phyloP scores from a whole-genome alignment of 2,888 invertebrate genomes.

The Clitarchus hookeri region DNA sequence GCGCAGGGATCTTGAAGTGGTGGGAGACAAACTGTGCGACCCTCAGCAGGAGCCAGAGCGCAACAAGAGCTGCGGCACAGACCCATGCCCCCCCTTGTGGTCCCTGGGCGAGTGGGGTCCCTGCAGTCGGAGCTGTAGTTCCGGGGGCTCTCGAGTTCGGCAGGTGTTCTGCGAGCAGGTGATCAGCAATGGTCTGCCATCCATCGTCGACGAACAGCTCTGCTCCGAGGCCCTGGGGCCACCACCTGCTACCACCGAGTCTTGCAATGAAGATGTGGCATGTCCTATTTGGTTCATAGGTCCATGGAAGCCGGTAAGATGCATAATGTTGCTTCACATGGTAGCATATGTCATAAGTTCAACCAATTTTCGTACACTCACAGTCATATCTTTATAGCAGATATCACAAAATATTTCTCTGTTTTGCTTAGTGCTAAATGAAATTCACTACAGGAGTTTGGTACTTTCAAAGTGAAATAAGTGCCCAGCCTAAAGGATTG shows the following conservation, averaged over 20 bases:
- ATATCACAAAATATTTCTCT: too few species aligned
- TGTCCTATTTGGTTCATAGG: conserved; percentile 89
- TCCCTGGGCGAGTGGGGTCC: conserved; percentile 75
- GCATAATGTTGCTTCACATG: neutral
- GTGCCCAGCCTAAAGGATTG: too few species aligned
- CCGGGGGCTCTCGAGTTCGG: conserved; percentile 70
- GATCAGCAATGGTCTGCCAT: conserved; percentile 70
- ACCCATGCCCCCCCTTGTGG: conserved; percentile 84
- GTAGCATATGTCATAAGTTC: too few species aligned
- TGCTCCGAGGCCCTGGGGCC: conserved; percentile 71
- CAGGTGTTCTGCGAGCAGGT: conserved; percentile 80
- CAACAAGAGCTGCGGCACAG: conserved; percentile 72
- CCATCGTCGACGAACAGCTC: conserved; percentile 73
- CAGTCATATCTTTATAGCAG: too few species aligned
- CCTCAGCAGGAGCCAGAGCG: conserved; percentile 70
- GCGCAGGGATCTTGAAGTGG: conserved; percentile 70
- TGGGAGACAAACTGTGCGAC: conserved; percentile 79
- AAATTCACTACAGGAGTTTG: too few species aligned
- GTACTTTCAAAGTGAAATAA: too few species aligned
- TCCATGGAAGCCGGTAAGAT: conserved; percentile 85
- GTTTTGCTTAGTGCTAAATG: too few species aligned
- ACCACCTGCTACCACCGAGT: conserved; percentile 69
- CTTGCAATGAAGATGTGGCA: conserved; percentile 75
- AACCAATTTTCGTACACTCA: too few species aligned
- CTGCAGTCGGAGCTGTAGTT: conserved; percentile 83